Conservation (phyloP, 1,140 invertebrate species). For the Drosophila asahinai region DNA sequence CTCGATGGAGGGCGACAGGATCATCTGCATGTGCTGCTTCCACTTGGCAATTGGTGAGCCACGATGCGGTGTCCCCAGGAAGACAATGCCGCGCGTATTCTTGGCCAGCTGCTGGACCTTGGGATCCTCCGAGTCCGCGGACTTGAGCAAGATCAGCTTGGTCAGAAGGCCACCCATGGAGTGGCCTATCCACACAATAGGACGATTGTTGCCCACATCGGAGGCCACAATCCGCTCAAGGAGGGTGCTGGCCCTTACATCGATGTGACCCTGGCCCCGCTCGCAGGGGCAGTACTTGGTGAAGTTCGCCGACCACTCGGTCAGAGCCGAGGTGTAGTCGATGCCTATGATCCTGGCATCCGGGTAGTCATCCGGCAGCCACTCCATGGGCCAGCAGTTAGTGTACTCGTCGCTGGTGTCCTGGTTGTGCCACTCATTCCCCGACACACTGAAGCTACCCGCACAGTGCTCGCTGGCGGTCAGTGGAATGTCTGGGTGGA, state of each 20-base stretch:
- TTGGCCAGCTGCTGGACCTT: slow-evolving; percentile 86
- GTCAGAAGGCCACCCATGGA: slow-evolving; percentile 93
- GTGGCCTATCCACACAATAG: slow-evolving; percentile 92
- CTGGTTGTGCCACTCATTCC: slow-evolving; percentile 80
- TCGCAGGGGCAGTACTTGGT: slow-evolving; percentile 85
- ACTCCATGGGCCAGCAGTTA: slow-evolving; percentile 92
- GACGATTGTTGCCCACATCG: slow-evolving; percentile 88
- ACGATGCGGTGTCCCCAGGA: slow-evolving; percentile 91
- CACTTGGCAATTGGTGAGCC: slow-evolving; percentile 89
- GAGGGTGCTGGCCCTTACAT: slow-evolving; percentile 88
- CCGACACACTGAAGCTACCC: slow-evolving; percentile 75
- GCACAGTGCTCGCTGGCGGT: slow-evolving; percentile 61
- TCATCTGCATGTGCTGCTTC: slow-evolving; percentile 84
- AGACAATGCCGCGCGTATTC: slow-evolving; percentile 90
- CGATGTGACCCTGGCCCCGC: slow-evolving; percentile 86
- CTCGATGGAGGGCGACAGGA: slow-evolving; percentile 91
- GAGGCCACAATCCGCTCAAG: slow-evolving; percentile 87
- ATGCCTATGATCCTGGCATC: slow-evolving; percentile 82
- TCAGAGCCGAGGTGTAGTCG: slow-evolving; percentile 81
- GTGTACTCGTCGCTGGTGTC: slow-evolving; percentile 85
- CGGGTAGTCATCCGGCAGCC: slow-evolving; percentile 89
- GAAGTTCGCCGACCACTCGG: slow-evolving; percentile 82
- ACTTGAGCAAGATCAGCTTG: slow-evolving; percentile 89
- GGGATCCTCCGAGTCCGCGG: slow-evolving; percentile 86
- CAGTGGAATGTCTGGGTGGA: slow-evolving; percentile 80